phyloP scores from a whole-genome alignment of 2,888 invertebrate species.

The Furcula furcula region DNA sequence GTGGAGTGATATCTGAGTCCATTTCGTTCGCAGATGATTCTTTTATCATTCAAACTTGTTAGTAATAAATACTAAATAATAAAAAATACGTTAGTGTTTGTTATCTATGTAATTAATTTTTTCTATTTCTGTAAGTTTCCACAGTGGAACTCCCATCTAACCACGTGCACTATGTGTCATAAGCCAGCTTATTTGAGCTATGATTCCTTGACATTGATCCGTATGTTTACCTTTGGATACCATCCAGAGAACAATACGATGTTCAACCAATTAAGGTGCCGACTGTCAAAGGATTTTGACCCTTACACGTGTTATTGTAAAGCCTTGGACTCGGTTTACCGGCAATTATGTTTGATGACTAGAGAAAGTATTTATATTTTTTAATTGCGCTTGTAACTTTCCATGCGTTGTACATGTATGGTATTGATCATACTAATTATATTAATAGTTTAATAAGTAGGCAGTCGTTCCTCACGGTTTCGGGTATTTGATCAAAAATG shows the following conservation, averaged over 20 bases:
- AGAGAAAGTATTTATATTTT: background rate
- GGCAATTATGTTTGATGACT: background rate
- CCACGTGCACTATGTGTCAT: constrained; percentile 29
- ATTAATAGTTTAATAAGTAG: no score
- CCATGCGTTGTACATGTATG: no score
- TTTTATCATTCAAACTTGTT: no score
- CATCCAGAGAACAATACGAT: constrained; percentile 19
- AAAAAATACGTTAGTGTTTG: no score
- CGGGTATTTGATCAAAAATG: no score
- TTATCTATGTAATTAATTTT: background rate
- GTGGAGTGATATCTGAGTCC: no score
- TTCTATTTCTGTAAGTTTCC: background rate
- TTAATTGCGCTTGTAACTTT: background rate
- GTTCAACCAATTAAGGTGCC: constrained; percentile 16
- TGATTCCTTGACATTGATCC: constrained; percentile 36
- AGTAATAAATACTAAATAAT: no score
- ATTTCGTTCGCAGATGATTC: no score
- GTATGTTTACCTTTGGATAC: constrained; percentile 15
- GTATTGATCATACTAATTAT: no score
- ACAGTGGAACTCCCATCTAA: constrained; percentile 20
- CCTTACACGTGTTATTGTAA: constrained; percentile 1
- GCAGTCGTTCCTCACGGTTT: no score
- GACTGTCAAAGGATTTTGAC: constrained; percentile 21
- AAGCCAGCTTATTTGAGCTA: constrained; percentile 30
- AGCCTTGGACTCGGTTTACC: background rate